These are phyloP conservation scores for Mimachlamys varia DNA, from an alignment of 2,888 invertebrate genomes.

Conservation along the genomic window DNA sequence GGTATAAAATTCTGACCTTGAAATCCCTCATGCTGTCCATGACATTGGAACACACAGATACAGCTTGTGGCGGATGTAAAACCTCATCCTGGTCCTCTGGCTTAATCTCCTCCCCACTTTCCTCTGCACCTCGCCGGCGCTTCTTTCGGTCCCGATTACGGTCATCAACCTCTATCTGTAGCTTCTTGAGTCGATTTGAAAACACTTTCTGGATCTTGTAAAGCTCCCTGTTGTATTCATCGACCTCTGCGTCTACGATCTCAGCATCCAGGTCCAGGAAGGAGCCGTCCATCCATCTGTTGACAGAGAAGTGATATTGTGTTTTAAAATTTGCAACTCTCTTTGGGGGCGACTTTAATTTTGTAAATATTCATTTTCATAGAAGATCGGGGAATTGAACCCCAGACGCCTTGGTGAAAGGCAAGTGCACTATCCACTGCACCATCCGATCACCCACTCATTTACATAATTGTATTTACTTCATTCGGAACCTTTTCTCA, in stretches of 20 bases:
- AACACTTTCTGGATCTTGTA: slow-evolving; percentile 89
- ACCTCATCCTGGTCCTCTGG: slow-evolving; percentile 82
- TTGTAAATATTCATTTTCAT: too few relatives aligned
- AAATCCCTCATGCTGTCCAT: slow-evolving; percentile 84
- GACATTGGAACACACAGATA: slow-evolving; percentile 76
- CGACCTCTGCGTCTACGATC: slow-evolving; percentile 90
- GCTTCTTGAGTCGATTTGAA: slow-evolving; percentile 78
- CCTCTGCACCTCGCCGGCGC: slow-evolving; percentile 84
- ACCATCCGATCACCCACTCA: too few relatives aligned
- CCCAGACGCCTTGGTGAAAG: too few relatives aligned
- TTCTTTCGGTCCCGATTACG: slow-evolving; percentile 78
- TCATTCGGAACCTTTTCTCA: too few relatives aligned
- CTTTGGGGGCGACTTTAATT: too few relatives aligned
- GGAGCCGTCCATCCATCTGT: slow-evolving; percentile 94
- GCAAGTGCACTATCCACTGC: too few relatives aligned
- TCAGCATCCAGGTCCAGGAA: slow-evolving; percentile 92
- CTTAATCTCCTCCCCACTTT: slow-evolving; percentile 82
- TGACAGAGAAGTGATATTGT: not conserved
- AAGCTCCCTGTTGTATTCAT: slow-evolving; percentile 89
- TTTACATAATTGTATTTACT: too few relatives aligned
- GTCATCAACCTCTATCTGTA: slow-evolving; percentile 78
- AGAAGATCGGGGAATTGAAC: too few relatives aligned
- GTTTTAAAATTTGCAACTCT: too few relatives aligned
- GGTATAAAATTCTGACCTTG: slow-evolving; percentile 80
- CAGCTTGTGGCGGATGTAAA: slow-evolving; percentile 83